Base-by-base conservation (phyloP, 2,113 vertebrate genomes). In the Hylia prasina region DNA sequence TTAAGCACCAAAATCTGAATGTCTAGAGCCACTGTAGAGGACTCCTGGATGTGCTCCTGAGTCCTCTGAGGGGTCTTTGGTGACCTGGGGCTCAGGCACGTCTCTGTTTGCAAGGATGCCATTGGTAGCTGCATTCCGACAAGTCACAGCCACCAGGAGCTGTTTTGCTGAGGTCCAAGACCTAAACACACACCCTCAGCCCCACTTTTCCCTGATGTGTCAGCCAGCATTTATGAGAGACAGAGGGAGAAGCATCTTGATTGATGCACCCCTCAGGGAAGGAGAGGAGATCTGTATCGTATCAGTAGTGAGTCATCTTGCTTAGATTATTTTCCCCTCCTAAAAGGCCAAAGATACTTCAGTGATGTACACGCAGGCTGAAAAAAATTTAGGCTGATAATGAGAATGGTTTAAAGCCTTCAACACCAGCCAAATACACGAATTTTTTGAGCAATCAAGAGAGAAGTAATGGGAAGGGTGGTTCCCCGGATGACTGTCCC, bases 141-240 rank as follows among this genome's bases (percentile, higher is more conserved):
- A 31, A 70, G 30, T 35, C 48, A 73, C 54, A 94, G 75, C 19
- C 33, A 28, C n/a, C 1, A 3, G 77, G 42, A 90, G 19, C 11
- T 60, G 33, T 51, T 73, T 54, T 3, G 1, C 11, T 87, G 56
- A 53, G 48, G 51, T 68, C n/a, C 30, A 12, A 71, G 53, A 50
- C 77, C 27, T 63, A n/a, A 65, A 65, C 0, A 0, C 0, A 1
- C 19, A 27, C 33, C 35, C 21, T 35, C 3, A 6, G 39, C 30
- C 71, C 33, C 5, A 1, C 33, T 87, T 64, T 17, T 22, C 60
- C 31, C 14, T 40, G 37, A 39, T 69, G 28, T 80, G 60, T 73
- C 70, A 78, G 27, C n/a, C 63, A 42, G n/a, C 20, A 40, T 83
- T 89, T 83, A 61, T 23, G 28, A 81, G 48, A 92, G 31, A 31